Evolutionary conservation across 2,113 vertebrate genomes (phyloP).

Genomic region (Rousettus leschenaultii): DNA sequence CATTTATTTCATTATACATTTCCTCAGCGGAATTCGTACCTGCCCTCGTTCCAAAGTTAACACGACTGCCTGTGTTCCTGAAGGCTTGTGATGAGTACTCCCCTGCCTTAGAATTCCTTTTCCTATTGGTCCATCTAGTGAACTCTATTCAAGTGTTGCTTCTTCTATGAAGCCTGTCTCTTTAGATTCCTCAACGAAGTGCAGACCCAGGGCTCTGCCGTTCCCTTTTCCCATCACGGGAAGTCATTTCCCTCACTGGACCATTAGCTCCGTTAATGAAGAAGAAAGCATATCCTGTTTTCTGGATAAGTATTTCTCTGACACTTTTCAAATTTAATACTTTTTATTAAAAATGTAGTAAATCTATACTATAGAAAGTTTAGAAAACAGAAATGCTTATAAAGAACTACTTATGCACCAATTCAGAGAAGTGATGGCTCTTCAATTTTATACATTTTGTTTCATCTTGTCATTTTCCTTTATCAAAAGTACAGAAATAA

Average conservation of each 20-base stretch:
- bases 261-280: neutral
- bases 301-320: neutral
- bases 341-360: neutral
- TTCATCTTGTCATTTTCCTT: neutral
- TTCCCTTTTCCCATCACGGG: accelerated
- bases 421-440: neutral
- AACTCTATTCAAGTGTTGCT: neutral
- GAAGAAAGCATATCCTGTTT: neutral
- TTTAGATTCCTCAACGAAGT: neutral
- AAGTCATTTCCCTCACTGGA: neutral
- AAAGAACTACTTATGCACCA: neutral
- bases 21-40: neutral
- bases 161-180: neutral
- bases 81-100: neutral
- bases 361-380: neutral
- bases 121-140: neutral
- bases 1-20: neutral
- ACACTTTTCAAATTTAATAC: neutral
- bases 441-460: neutral
- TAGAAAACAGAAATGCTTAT: neutral
- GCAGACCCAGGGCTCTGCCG: too few relatives aligned
- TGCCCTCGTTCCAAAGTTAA: neutral
- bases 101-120: neutral
- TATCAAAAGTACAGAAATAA: neutral
- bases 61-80: neutral